Percentiles rank a stretch among this genome's conserved stretches.
Conservation (phyloP, 1,140 invertebrate species). For the Dryas iulia region DNA sequence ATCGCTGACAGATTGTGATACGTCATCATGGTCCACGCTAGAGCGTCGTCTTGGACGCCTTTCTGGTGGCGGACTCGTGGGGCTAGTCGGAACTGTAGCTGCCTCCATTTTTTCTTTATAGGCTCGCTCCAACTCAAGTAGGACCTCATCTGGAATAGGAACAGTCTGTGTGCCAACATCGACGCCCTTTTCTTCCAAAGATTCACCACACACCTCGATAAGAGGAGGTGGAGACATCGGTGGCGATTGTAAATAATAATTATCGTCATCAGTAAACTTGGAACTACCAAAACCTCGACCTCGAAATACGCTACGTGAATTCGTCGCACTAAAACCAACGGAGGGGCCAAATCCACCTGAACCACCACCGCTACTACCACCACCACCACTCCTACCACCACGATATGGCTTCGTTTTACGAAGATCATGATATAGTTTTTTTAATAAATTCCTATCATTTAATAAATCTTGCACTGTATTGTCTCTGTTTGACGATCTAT, state of each 20-base stretch:
- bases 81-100: constrained; percentile 55
- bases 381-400: constrained; percentile 66
- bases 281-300: constrained; percentile 55
- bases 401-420: constrained; percentile 85
- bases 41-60: constrained; percentile 82
- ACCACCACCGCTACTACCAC: constrained; percentile 56
- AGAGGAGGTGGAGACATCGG: constrained; percentile 83
- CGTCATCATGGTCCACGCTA: constrained; percentile 90
- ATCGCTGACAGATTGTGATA: constrained; percentile 91
- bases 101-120: constrained; percentile 64
- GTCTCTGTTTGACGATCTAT: constrained; percentile 83
- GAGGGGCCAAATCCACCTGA: constrained; percentile 43
- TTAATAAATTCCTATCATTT: constrained; percentile 85
- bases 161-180: constrained; percentile 84
- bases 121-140: constrained; percentile 74
- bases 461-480: constrained; percentile 86
- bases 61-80: constrained; percentile 60
- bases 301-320: constrained; percentile 59
- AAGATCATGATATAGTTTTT: constrained; percentile 87
- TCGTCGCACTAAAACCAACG: constrained; percentile 35
- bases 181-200: constrained; percentile 74
- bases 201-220: constrained; percentile 84
- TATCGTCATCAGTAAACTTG: constrained; percentile 64
- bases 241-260: constrained; percentile 53
- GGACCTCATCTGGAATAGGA: constrained; percentile 79